Evolutionary conservation across 2,113 vertebrate species (phyloP), one percentile per base, ranked within the genome.

Genomic region (Pterocles gutturalis): DNA sequence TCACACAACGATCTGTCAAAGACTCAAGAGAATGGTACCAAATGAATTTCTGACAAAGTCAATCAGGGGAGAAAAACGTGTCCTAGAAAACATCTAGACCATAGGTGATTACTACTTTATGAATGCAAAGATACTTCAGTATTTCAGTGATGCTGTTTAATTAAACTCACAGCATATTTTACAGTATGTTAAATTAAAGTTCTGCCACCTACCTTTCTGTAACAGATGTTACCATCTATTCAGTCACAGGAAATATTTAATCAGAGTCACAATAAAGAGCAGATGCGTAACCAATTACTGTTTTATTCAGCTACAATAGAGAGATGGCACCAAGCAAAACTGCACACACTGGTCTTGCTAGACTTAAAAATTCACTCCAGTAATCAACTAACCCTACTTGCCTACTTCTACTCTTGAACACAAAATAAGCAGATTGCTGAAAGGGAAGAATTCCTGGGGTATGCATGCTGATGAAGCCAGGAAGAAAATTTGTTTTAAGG

Each of bases 131-230:
- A 46, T 12, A 80, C 26, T 75, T 18, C 0, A 0, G 33, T 71
- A 83, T 78, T 88, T 83, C 65, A 83, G 49, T 55, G 57, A 64
- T 5, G 7, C 58, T 71, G 58, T 73, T 95, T 87, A 89, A 94
- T 80, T 87, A 60, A 67, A 92, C 48, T 69, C 65, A 28, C 20
- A 87, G 54, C 55, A 41, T 58, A 92, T 65, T 93, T 93, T 87
- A 70, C 45, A 62, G 41, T 4, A 25, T n/a, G 45, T 84, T 88
- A 73, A 93, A 86, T 76, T 83, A 84, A 89, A 96, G 57, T 82
- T 87, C 83, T 3, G 5, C 26, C 77, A 95, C 87, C 95, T 95
- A 97, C 94, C 87, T 95, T 92, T 85, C 69, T 58, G 53, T 66
- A 96, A 72, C 77, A 91, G 90, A 83, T 72, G 67, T 54, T 76